Evolutionary conservation across 2,113 vertebrate species (phyloP), one percentile per base, ranked within the genome.

Genomic region (Oreotrochilus melanogaster): DNA sequence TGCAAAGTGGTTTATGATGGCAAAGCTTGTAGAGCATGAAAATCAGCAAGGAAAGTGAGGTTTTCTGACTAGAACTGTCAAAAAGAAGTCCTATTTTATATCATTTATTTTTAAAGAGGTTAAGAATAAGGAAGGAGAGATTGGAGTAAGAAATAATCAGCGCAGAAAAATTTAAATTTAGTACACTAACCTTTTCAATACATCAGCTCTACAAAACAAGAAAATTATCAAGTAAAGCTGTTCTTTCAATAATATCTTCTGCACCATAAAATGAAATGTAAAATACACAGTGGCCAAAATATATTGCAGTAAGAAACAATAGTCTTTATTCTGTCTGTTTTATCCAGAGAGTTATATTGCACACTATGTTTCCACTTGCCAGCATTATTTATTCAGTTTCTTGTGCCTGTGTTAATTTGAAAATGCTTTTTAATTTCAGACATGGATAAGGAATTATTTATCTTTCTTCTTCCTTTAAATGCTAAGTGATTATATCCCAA

Each of bases 1-100:
- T 94, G 94, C 89, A 96, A 78, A 96, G 75, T 97, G 91, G 92
- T 93, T 98, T 96, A 86, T 96, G 80, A 95, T 94, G 86, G 78
- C 90, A 95, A 86, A 97, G 87, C 94, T 97, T 92, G 83, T 91
- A 97, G 78, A 95, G 87, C 93, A 84, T 95, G 86, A 94, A 96
- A 97, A 97, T 96, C 50, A 0, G 35, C 42, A 76, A 47, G 33
- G 43, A 95, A 89, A 88, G 85, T 56, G 71, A 84, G 64, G 66
- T 92, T 96, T 96, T 96, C 74, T 95, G 74, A 86, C 60, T 93
- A 72, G 95, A 96, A 81, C 92, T 95, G 57, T 94, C 84, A 91
- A 95, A 95, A 78, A 90, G 42, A 76, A 89, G 48, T 60, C 48
- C 62, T 95, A 33, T 84, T 74, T 78, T 84, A 58, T 85, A 45